Base-by-base conservation (phyloP, 2,113 vertebrate genomes). In the Steatornis caripensis region DNA sequence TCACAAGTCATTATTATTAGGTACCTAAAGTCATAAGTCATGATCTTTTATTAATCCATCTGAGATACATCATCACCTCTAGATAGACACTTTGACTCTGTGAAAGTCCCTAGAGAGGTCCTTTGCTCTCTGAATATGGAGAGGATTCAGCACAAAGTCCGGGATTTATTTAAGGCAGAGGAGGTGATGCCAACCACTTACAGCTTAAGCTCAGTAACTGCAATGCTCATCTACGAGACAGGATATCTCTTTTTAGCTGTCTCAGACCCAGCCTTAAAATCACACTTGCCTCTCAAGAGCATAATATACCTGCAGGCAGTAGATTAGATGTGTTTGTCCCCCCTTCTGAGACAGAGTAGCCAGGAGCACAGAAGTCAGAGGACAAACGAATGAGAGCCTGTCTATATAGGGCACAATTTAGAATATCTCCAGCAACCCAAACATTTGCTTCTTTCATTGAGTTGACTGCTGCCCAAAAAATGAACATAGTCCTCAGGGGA, bases 141-240 rank as follows among this genome's bases (percentile, higher is more conserved):
- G 34, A 84, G 29, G 13, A 75, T 94, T 81, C 55, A 46, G 32
- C 61, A 87, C 61, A 87, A 97, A 76, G 43, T 9, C 30, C 36
- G 77, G 45, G 20, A 65, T 2, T 86, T 13, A 86, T 41, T 89
- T 83, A 77, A 95, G 15, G n/a, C 37, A 75, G 84, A 81, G 66
- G 12, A 89, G 41, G 37, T 1, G 3, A 57, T 37, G 32, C 10
- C 26, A 72, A 6, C 24, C 12, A 39, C 29, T 74, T 86, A 51
- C 17, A 79, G 10, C 29, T 81, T 66, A 64, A 64, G 24, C 23
- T 90, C 41, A 45, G 49, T 60, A 69, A 37, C 23, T 58, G 3
- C 62, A 65, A 1, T 54, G 58, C 12, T 66, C 10, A 49, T 23
- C 9, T 57, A 9, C 1, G 0, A 48, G 3, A 36, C 17, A 66